Base-by-base conservation (phyloP, 2,113 vertebrate species). In the Castor canadensis region DNA sequence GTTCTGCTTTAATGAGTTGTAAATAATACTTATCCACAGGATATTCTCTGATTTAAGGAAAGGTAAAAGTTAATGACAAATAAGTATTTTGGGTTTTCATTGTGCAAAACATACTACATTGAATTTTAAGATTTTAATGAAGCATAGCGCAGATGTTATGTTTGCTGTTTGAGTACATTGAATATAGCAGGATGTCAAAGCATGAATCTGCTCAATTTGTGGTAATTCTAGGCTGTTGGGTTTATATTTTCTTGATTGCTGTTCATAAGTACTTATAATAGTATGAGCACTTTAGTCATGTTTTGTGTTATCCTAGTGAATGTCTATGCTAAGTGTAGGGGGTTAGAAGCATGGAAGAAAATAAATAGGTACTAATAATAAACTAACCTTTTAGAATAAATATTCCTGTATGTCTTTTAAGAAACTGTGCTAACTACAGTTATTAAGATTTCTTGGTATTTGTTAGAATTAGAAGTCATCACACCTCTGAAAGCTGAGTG, bases 171-270 rank as follows among this genome's bases (percentile, higher is more conserved):
- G 79, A 89, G 43, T 87, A 89, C 19, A 58, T 58, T n/a, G 24
- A 96, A 49, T 60, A 64, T 22, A 97, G 62, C 84, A 87, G 69
- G 30, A 79, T 8, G 9, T 32, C 12, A 92, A 67, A 88, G 28
- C 38, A 10, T 32, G 35, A 69, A 35, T 91, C 73, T 4, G 1
- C 95, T 87, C 79, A 64, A 79, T 85, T 84, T 54, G 62, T 97
- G 96, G 66, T 93, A 90, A 49, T 92, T 76, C 77, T 94, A 69
- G 72, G 56, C 89, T 93, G 66, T 64, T 75, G 96, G 67, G 67
- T 97, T 98, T 97, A 17, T 88, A 87, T 90, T 96, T 95, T 62
- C 84, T 90, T 94, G 56, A 54, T 88, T 67, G 87, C 96, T 95
- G 85, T 94, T 91, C 47, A 13, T 69, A 95, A 76, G 47, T 95